phyloP scores from a whole-genome alignment of 1,140 invertebrate genomes.

The Helicorthomorpha holstii region DNA sequence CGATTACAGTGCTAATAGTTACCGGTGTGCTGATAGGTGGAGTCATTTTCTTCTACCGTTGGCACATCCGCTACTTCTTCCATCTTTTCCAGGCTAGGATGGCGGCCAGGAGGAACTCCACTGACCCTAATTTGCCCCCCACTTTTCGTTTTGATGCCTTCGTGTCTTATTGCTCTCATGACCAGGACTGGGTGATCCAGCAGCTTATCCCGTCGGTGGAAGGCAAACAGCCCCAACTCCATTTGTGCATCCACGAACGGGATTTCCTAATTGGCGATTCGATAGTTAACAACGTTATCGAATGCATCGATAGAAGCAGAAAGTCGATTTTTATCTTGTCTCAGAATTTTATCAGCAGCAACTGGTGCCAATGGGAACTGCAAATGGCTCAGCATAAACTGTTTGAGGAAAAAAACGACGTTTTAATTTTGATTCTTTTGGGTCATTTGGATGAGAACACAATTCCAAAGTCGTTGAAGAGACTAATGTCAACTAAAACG shows the following conservation, averaged over 20 bases:
- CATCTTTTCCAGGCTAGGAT: too few species aligned
- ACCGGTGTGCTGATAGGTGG: too few species aligned
- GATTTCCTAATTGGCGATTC: constrained; percentile 42
- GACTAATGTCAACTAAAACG: background rate
- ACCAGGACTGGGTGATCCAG: constrained; percentile 35
- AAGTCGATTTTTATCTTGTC: constrained; percentile 44
- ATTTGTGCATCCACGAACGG: constrained; percentile 42
- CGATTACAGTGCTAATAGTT: too few species aligned
- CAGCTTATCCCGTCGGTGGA: constrained; percentile 37
- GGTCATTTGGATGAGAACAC: background rate
- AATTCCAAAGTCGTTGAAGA: background rate
- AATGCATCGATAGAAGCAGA: constrained; percentile 36
- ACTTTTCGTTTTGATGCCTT: too few species aligned
- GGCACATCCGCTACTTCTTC: too few species aligned
- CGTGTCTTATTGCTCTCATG: constrained; percentile 43
- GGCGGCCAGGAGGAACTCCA: too few species aligned
- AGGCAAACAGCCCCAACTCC: constrained; percentile 30
- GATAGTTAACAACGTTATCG: constrained; percentile 41
- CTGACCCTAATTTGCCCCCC: too few species aligned
- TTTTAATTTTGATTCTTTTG: constrained; percentile 37
- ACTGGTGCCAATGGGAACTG: constrained; percentile 47
- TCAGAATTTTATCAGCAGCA: constrained; percentile 40
- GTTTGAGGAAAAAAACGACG: constrained; percentile 30
- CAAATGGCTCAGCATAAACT: constrained; percentile 32
- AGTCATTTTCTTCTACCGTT: too few species aligned